A percentile compares a stretch with the other conserved stretches of the same genome.
phyloP scores from a whole-genome alignment of 53 echinoderm and acorn worm genomes.

The Pentamera pediparva region DNA sequence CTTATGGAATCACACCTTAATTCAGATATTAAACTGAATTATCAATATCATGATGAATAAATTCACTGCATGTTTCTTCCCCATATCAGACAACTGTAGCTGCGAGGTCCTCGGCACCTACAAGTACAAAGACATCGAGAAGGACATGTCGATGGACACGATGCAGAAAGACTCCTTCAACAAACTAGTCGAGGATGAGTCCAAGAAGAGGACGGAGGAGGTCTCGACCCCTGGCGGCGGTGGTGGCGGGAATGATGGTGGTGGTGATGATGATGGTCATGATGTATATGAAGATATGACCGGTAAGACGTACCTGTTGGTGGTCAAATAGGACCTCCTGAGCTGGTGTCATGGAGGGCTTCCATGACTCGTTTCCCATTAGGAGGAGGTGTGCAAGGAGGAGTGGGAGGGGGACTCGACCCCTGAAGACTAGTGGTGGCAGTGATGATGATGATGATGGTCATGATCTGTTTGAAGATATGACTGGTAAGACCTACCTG shows the following conservation, averaged over 20 bases:
- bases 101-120: slow-evolving; percentile 25
- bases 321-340: slow-evolving; percentile 2
- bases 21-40: no score
- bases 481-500: slow-evolving; percentile 12
- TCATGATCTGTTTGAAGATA: neutral
- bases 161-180: slow-evolving; percentile 11
- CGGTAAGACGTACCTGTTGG: slow-evolving; percentile 7
- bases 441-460: neutral
- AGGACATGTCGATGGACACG: neutral
- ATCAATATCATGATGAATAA: no score
- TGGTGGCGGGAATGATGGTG: neutral
- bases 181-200: slow-evolving; percentile 2
- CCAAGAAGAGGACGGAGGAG: neutral
- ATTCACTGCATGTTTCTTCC: neutral
- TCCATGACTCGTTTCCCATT: no score
- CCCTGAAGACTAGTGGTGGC: neutral
- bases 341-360: no score
- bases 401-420: neutral
- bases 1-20: no score
- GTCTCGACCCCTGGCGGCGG: neutral
- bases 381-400: neutral
- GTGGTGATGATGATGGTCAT: neutral
- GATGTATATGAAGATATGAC: slow-evolving; percentile 5
- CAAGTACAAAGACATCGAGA: slow-evolving; percentile 14
- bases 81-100: slow-evolving; percentile 5